Evolutionary conservation across 2,888 invertebrate species (phyloP), one percentile per base, ranked within the genome.

Genomic region (Amphipoea oculea): DNA sequence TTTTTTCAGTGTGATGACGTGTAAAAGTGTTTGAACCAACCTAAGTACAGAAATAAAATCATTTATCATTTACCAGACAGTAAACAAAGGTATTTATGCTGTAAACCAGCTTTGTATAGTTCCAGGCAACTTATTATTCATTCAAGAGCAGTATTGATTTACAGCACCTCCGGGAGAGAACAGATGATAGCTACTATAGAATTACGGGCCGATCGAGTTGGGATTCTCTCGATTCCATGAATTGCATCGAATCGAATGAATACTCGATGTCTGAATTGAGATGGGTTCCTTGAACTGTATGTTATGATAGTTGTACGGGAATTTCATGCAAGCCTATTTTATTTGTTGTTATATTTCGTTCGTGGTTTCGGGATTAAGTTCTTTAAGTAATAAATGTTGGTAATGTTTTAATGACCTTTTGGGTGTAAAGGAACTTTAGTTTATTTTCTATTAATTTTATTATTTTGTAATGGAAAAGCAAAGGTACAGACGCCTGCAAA

Each of bases 191-290:
- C 60, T 72, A 63, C 86, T 82, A 82, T 77, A 82, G 71, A 74
- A 74, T 86, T 77, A 82, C 73, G 63, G 68, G 67, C 76, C 70
- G 73, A 78, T 83, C 71, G 73, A 76, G 75, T 73, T 54, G 4
- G 70, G 29, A 86, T 68, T 68, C 67, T 45, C 78, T 76, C 54
- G 71, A 79, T 79, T 78, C 76, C 29, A 60, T 73, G 78, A 74
- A 86, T 63, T 76, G 73, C 67, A 71, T 78, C 36, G 81, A 82
- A 69, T 62, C 65, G 69, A 69, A 83, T 85, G 86, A 83, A 76
- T 83, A 76, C 68, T 83, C 70, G 67, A 71, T 68, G 36, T 14
- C 51, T 77, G 72, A 63, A 72, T 75, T 23, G 69, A 75, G 73
- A 71, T 65, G n/a, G 63, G 65, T 68, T 76, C 12, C 6, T 62